These are phyloP conservation scores for Toxotes lorentzi DNA, from an alignment of 2,797 vertebrate species.

Conservation along the genomic window DNA sequence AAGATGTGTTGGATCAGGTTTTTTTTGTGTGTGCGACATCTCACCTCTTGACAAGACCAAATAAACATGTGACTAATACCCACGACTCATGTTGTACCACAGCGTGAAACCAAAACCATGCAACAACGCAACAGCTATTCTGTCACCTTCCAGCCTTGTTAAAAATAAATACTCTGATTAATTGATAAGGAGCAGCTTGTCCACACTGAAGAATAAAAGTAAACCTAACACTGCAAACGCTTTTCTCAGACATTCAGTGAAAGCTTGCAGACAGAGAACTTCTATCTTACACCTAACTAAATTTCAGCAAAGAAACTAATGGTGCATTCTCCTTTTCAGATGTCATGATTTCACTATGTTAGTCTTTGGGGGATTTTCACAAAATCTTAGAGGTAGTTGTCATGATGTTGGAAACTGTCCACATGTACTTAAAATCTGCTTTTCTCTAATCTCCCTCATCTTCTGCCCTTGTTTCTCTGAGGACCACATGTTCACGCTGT, in stretches of 20 bases:
- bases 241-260: background rate
- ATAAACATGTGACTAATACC: slow-evolving; percentile 77
- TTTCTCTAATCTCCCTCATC: slow-evolving; percentile 58
- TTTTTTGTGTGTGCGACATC: slow-evolving; percentile 67
- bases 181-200: background rate
- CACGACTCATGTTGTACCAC: slow-evolving; percentile 63
- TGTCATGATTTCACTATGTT: background rate
- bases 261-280: slow-evolving; percentile 5
- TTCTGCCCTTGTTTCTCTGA: slow-evolving; percentile 57
- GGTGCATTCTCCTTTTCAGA: slow-evolving; percentile 10
- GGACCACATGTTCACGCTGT: slow-evolving; percentile 72
- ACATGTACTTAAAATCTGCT: slow-evolving; percentile 34
- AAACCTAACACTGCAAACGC: background rate
- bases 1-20: slow-evolving; percentile 62
- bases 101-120: slow-evolving; percentile 51
- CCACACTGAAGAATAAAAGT: background rate
- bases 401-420: slow-evolving; percentile 26
- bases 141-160: background rate
- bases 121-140: background rate
- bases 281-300: background rate
- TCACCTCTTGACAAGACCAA: slow-evolving; percentile 82
- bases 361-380: slow-evolving; percentile 4
- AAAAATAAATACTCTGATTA: background rate
- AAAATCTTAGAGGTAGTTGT: slow-evolving; percentile 20
- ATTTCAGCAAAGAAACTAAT: slow-evolving; percentile 2